These are phyloP conservation scores for Drosophila prosaltans DNA, from an alignment of 1,140 invertebrate species.

Conservation along the genomic window DNA sequence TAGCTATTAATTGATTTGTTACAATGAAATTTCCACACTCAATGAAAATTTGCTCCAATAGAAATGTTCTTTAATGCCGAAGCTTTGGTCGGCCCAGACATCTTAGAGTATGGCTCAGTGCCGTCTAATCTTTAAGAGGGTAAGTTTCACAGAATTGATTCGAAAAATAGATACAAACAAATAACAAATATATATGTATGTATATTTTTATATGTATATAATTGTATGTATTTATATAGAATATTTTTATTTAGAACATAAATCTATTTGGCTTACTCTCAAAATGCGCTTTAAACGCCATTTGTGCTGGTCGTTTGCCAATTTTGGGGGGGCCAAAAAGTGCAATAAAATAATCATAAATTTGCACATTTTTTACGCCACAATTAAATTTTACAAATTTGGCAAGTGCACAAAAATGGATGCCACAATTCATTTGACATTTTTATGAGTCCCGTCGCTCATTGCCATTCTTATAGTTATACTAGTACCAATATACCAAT, in stretches of 20 bases:
- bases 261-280: slow-evolving; percentile 42
- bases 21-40: slow-evolving; percentile 78
- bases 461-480: slow-evolving; percentile 38
- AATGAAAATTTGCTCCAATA: slow-evolving; percentile 60
- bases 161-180: slow-evolving; percentile 24
- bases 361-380: slow-evolving; percentile 66
- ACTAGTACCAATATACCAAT: slow-evolving; percentile 2
- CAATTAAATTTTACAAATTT: slow-evolving; percentile 79
- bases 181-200: slow-evolving; percentile 11
- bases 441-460: slow-evolving; percentile 65
- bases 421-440: slow-evolving; percentile 76
- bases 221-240: background rate
- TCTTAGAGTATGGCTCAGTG: slow-evolving; percentile 26
- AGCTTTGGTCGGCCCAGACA: slow-evolving; percentile 39
- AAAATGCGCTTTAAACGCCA: slow-evolving; percentile 28
- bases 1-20: slow-evolving; percentile 75
- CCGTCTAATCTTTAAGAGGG: slow-evolving; percentile 23
- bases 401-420: slow-evolving; percentile 78
- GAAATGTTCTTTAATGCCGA: slow-evolving; percentile 51
- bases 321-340: slow-evolving; percentile 47
- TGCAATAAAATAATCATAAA: slow-evolving; percentile 78
- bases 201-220: background rate
- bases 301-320: slow-evolving; percentile 62
- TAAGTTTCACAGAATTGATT: slow-evolving; percentile 35
- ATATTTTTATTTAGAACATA: slow-evolving; percentile 13